phyloP scores from a whole-genome alignment of 2,888 invertebrate genomes.

The Harpalus rufipes region DNA sequence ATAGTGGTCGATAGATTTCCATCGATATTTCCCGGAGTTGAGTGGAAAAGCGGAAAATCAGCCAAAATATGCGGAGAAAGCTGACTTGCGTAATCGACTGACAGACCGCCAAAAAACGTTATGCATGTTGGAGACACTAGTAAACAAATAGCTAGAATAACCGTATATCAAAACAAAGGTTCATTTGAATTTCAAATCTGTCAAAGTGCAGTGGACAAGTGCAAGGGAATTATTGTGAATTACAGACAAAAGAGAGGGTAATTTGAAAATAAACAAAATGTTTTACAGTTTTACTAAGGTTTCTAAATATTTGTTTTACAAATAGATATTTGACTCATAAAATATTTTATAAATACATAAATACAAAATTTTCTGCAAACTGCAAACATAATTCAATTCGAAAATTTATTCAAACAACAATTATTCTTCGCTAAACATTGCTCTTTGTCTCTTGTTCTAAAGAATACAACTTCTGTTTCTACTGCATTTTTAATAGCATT shows the following conservation, averaged over 20 bases:
- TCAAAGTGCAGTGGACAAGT: background rate
- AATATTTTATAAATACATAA: background rate
- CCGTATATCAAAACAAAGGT: background rate
- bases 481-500: too few relatives aligned
- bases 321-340: background rate
- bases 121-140: slow-evolving; percentile 44
- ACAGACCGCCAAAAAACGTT: slow-evolving; percentile 39
- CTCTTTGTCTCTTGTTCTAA: too few relatives aligned
- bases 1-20: slow-evolving; percentile 15
- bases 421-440: background rate
- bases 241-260: background rate
- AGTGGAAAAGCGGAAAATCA: slow-evolving; percentile 23
- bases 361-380: background rate
- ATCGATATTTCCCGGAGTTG: background rate
- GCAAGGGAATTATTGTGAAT: background rate
- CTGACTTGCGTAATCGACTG: slow-evolving; percentile 8
- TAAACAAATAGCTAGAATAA: slow-evolving; percentile 32
- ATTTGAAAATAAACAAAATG: background rate
- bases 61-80: slow-evolving; percentile 45
- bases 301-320: background rate
- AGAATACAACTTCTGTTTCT: too few relatives aligned
- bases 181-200: slow-evolving; percentile 4
- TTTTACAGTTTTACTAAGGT: background rate
- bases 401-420: background rate
- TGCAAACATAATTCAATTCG: background rate